Percentiles rank a stretch among this genome's conserved stretches.
phyloP scores from a whole-genome alignment of 2,797 vertebrate genomes.

The Tenualosa ilisha region DNA sequence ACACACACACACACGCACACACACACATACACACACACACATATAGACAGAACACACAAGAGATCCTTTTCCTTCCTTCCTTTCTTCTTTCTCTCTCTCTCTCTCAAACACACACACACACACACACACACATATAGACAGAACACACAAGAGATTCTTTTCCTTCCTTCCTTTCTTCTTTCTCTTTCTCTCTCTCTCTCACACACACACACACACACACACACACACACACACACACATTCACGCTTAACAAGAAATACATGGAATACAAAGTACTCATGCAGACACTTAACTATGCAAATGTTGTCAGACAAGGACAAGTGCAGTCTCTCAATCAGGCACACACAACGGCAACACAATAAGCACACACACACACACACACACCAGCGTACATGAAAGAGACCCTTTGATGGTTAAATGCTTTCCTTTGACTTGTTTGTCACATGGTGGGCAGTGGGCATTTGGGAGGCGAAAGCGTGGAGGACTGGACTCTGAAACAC shows the following conservation, averaged over 20 bases:
- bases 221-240: not conserved
- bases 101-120: conserved; percentile 19
- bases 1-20: conserved; percentile 17
- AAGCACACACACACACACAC: conserved; percentile 35
- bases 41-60: not conserved
- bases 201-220: conserved; percentile 8
- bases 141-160: not conserved
- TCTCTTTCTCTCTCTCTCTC: not conserved
- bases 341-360: not conserved
- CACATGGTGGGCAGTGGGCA: conserved; percentile 24
- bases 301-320: not conserved
- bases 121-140: not conserved
- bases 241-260: not conserved
- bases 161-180: not conserved
- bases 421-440: conserved; percentile 52
- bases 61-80: not conserved
- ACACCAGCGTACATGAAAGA: conserved; percentile 31
- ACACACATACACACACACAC: conserved; percentile 13
- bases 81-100: not conserved
- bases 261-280: not conserved
- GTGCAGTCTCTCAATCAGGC: not conserved
- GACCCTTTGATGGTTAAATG: conserved; percentile 56
- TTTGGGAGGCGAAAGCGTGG: conserved; percentile 5
- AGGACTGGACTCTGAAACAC: not conserved
- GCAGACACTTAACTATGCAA: not conserved